These are phyloP conservation scores for Lepidurus arcticus DNA, from an alignment of 1,140 invertebrate species.

Conservation along the genomic window DNA sequence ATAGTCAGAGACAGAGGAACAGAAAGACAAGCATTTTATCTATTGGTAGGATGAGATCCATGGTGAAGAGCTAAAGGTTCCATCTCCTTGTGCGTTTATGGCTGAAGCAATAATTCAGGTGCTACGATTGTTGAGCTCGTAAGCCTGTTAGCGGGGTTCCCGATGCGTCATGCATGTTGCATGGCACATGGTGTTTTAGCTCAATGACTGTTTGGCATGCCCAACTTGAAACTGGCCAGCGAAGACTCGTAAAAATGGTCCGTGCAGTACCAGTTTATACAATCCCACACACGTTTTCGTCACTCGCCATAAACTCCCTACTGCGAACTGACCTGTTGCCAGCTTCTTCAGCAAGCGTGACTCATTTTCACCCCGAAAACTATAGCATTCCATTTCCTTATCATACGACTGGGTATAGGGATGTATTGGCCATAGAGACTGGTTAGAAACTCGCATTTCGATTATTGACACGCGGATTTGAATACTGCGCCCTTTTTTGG, in stretches of 20 bases:
- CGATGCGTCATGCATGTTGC: constrained; percentile 1
- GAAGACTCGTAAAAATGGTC: not conserved
- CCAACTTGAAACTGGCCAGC: not conserved
- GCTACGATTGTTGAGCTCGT: too few species aligned
- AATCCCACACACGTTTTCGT: not conserved
- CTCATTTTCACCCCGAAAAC: not conserved
- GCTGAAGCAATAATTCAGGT: too few species aligned
- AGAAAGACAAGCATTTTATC: too few species aligned
- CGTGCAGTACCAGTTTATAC: not conserved
- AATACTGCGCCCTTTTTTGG: too few species aligned
- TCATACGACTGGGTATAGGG: not conserved
- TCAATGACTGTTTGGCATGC: not conserved
- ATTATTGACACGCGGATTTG: too few species aligned
- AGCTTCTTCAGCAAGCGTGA: constrained; percentile 21
- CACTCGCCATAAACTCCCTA: not conserved
- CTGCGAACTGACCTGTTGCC: constrained; percentile 17
- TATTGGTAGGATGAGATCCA: too few species aligned
- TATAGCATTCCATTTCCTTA: not conserved
- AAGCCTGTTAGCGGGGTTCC: too few species aligned
- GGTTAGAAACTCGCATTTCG: too few species aligned
- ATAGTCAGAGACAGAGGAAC: too few species aligned
- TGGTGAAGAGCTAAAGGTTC: too few species aligned
- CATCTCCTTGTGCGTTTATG: too few species aligned
- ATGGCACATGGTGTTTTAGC: not conserved
- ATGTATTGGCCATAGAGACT: too few species aligned